Evolutionary conservation across 2,797 vertebrate species (phyloP).

Genomic region (Malacoraja senta): DNA sequence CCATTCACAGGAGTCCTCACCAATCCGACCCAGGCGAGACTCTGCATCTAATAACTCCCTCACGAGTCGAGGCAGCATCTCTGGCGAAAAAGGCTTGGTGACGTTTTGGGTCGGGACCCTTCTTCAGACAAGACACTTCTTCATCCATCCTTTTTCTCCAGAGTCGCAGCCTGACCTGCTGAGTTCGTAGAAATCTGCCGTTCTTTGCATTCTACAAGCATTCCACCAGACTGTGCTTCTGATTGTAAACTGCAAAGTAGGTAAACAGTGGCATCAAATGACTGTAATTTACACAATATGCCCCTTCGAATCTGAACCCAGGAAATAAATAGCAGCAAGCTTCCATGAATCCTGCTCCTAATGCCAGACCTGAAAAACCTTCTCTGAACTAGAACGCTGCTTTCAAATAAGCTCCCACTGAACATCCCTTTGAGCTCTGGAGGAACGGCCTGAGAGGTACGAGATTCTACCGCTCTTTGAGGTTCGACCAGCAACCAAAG

Average conservation of each 20-base stretch:
- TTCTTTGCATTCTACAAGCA: background rate
- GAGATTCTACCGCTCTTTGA: background rate
- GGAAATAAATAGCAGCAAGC: background rate
- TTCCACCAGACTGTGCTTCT: background rate
- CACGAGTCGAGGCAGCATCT: no score
- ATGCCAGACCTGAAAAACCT: background rate
- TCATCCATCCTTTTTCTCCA: no score
- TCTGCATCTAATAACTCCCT: no score
- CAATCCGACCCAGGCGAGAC: no score
- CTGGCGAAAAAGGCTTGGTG: no score
- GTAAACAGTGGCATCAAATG: background rate
- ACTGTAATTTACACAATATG: background rate
- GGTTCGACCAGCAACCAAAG: background rate
- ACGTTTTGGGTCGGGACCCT: no score
- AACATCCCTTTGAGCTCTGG: background rate
- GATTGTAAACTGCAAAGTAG: background rate
- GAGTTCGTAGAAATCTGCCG: no score
- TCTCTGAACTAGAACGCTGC: background rate
- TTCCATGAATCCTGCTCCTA: background rate
- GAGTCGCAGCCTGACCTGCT: no score
- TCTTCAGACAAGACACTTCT: no score
- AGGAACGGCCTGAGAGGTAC: no score
- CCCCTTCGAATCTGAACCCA: background rate
- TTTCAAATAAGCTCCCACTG: background rate
- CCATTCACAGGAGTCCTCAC: no score